Evolutionary conservation across 92 coral and sea anemone species (phyloP).

Genomic region (Isaurus tuberculatus): DNA sequence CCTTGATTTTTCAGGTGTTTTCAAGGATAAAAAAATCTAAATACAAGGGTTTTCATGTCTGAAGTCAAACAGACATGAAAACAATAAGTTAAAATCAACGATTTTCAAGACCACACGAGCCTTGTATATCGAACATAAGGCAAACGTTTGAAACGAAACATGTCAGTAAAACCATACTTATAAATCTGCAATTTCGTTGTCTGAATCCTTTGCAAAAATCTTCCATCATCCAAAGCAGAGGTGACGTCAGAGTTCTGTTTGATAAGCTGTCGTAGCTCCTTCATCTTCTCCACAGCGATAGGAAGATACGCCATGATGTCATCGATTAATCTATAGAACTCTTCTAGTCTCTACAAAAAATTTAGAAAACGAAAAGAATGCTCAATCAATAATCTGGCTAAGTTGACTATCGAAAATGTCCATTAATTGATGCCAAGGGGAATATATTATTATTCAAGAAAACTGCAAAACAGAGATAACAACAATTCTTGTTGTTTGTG

Average conservation of each 20-base stretch:
- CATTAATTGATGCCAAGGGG: too few species aligned
- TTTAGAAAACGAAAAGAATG: background rate
- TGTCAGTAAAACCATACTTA: conserved; percentile 62
- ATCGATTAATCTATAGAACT: conserved; percentile 82
- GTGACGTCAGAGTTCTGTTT: conserved; percentile 40
- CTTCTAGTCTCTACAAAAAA: conserved; percentile 70
- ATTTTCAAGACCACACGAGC: too few species aligned
- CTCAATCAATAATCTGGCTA: background rate
- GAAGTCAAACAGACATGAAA: too few species aligned
- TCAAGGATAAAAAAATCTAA: too few species aligned
- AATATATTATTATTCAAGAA: too few species aligned
- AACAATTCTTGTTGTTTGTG: too few species aligned
- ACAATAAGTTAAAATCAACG: too few species aligned
- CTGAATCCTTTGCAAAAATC: conserved; percentile 75
- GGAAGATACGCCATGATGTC: conserved; percentile 70
- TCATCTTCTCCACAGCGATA: conserved; percentile 66
- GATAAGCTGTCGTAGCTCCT: conserved; percentile 60
- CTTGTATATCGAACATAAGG: too few species aligned
- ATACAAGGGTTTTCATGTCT: too few species aligned
- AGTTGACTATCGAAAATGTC: too few species aligned
- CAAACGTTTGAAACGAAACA: background rate
- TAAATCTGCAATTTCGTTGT: conserved; percentile 75
- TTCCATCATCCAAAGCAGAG: conserved; percentile 46
- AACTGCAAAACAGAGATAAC: too few species aligned
- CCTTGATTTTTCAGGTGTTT: too few species aligned